Conservation (phyloP, 2,888 invertebrate species). For the Netelia fuscicornis region DNA sequence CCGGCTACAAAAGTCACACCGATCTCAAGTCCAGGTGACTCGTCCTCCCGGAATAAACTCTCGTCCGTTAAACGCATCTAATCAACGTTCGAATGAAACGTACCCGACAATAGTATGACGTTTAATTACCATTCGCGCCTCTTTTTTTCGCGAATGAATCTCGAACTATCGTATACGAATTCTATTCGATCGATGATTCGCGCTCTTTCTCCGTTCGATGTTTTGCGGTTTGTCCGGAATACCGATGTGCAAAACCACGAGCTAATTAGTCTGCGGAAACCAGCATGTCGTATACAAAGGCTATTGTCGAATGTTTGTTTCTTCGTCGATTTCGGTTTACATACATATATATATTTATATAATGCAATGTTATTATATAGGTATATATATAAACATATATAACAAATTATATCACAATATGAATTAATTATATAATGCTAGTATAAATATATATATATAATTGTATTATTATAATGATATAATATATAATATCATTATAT, state of each 20-base stretch:
- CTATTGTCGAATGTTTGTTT: slow-evolving; percentile 21
- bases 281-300: slow-evolving; percentile 20
- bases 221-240: slow-evolving; percentile 35
- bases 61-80: neutral
- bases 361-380: no score
- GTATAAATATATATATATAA: no score
- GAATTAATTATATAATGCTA: no score
- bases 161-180: no score
- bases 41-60: slow-evolving; percentile 3
- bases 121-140: no score
- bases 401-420: no score
- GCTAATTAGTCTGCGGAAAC: slow-evolving; percentile 66
- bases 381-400: no score
- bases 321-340: neutral
- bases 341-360: neutral
- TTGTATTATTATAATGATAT: no score
- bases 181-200: neutral
- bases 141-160: no score
- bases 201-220: neutral
- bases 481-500: no score
- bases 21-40: slow-evolving; percentile 50
- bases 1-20: slow-evolving; percentile 11
- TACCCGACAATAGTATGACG: no score
- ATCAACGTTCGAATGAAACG: neutral
- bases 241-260: slow-evolving; percentile 49